A percentile compares a stretch with the other conserved stretches of the same genome.
These are phyloP conservation scores for Drosophila micromelanica DNA, from an alignment of 1,140 invertebrate species.

Conservation along the genomic window DNA sequence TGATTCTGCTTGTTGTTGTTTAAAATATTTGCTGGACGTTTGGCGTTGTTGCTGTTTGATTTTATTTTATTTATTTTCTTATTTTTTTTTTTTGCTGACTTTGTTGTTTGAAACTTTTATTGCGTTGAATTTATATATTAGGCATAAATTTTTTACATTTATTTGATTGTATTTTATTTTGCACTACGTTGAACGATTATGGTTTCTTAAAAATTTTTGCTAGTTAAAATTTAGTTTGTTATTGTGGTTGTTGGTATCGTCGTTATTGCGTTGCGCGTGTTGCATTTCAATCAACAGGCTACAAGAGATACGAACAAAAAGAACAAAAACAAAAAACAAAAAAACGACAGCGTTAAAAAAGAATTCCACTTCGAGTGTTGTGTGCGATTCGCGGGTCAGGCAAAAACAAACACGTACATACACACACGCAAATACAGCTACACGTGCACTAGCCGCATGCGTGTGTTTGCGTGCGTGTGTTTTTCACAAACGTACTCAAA, in stretches of 20 bases:
- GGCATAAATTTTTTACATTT: constrained; percentile 28
- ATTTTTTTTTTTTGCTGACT: constrained; percentile 20
- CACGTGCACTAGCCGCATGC: constrained; percentile 56
- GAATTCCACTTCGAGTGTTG: constrained; percentile 24
- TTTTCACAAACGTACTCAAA: constrained; percentile 17
- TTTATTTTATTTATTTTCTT: too few species aligned
- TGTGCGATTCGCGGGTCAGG: constrained; percentile 7
- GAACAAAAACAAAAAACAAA: constrained; percentile 12
- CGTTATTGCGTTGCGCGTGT: constrained; percentile 55
- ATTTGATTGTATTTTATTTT: constrained; percentile 42
- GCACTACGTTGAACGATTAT: constrained; percentile 55
- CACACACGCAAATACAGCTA: constrained; percentile 35
- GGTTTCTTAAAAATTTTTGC: constrained; percentile 48
- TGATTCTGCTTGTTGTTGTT: constrained; percentile 20
- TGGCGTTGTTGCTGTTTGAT: constrained; percentile 39
- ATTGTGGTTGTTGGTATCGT: constrained; percentile 32
- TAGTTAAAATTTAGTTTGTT: constrained; percentile 45
- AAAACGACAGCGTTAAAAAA: constrained; percentile 37
- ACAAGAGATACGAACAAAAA: constrained; percentile 22
- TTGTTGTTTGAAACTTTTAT: constrained; percentile 31
- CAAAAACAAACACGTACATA: constrained; percentile 19
- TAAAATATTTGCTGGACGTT: constrained; percentile 26
- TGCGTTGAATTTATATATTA: constrained; percentile 36
- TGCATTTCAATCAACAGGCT: constrained; percentile 64
- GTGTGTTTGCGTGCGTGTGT: constrained; percentile 5